Evolutionary conservation across 2,888 invertebrate genomes (phyloP).

Genomic region (Lacanobia oleracea): DNA sequence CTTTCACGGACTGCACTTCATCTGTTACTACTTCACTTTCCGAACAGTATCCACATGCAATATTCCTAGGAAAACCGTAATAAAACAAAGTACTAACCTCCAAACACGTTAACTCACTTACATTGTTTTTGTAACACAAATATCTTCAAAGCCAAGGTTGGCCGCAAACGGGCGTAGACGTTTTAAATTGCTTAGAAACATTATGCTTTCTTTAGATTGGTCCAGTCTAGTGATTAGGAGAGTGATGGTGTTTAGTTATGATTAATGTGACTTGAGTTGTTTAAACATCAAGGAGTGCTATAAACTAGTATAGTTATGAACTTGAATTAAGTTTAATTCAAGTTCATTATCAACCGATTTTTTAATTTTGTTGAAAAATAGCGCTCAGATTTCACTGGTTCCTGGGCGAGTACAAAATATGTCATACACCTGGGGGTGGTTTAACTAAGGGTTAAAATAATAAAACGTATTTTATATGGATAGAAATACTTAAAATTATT

Average conservation of each 20-base stretch:
- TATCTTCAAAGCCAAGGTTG: conserved; percentile 64
- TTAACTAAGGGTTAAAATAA: too few species aligned
- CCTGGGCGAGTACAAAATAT: too few species aligned
- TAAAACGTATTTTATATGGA: too few species aligned
- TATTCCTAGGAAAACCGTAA: conserved; percentile 42
- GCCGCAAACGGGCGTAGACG: conserved; percentile 33
- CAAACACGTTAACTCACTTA: conserved; percentile 57
- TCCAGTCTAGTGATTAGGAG: conserved; percentile 3
- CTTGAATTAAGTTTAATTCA: too few species aligned
- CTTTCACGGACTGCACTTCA: conserved; percentile 15
- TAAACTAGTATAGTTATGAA: too few species aligned
- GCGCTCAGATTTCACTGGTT: too few species aligned
- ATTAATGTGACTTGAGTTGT: too few species aligned
- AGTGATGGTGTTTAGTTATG: background rate
- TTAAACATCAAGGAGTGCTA: too few species aligned
- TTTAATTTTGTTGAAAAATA: too few species aligned
- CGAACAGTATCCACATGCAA: conserved; percentile 20
- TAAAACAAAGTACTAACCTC: conserved; percentile 50
- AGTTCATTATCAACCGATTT: too few species aligned
- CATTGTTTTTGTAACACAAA: conserved; percentile 59
- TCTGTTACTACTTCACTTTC: conserved; percentile 17
- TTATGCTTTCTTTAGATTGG: conserved; percentile 35
- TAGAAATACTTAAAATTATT: too few species aligned
- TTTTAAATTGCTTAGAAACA: conserved; percentile 46
- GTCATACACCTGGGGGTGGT: too few species aligned